Conservation (phyloP, 1,140 invertebrate genomes). For the Brachionus plicatilis region DNA sequence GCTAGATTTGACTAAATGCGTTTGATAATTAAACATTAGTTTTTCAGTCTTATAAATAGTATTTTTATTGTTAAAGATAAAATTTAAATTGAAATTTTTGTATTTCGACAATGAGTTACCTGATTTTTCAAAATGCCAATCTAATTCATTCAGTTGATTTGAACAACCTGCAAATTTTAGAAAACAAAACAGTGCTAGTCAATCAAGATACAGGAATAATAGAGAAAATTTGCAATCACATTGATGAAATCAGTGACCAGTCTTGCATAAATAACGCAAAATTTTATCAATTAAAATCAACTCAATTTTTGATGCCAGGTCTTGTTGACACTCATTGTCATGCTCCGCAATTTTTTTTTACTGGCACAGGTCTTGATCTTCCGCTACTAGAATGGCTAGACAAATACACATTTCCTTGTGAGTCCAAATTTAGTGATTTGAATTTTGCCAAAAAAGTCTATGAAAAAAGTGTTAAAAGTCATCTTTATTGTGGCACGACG, state of each 20-base stretch:
- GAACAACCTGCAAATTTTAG: not conserved
- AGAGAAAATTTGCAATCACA: not conserved
- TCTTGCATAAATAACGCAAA: not conserved
- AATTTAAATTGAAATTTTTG: not conserved
- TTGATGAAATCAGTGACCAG: not conserved
- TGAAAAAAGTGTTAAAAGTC: constrained; percentile 70
- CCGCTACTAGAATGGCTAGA: constrained; percentile 75
- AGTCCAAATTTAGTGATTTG: constrained; percentile 66
- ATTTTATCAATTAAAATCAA: constrained; percentile 41
- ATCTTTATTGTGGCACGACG: constrained; percentile 67
- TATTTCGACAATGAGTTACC: not conserved
- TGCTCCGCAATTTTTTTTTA: constrained; percentile 76
- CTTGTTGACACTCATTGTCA: constrained; percentile 83
- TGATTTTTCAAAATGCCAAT: not conserved
- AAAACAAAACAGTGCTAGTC: not conserved
- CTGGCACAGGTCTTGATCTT: constrained; percentile 72
- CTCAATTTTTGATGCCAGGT: constrained; percentile 74
- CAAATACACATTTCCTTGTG: constrained; percentile 77
- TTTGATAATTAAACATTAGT: not conserved
- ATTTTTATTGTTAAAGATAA: not conserved
- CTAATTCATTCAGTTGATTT: not conserved
- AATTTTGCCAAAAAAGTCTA: constrained; percentile 69
- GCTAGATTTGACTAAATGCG: not conserved
- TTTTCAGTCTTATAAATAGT: not conserved
- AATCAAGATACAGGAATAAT: not conserved